Base-by-base conservation (phyloP, 2,113 vertebrate species). In the Phoenicopterus ruber region DNA sequence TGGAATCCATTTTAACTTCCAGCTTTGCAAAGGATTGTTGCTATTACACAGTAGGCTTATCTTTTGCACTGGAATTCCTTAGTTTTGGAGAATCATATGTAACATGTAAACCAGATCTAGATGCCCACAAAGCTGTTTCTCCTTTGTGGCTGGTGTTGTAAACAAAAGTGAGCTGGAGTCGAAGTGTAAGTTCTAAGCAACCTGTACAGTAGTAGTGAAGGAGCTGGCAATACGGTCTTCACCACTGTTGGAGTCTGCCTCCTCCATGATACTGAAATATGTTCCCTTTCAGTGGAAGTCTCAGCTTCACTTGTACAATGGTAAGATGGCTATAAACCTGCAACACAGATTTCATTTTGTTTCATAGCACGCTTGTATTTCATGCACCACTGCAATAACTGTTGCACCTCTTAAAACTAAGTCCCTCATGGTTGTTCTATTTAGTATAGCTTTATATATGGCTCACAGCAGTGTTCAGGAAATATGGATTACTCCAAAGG, bases 381-480 rank as follows among this genome's bases (percentile, higher is more conserved):
- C 82, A 94, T 88, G 96, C 93, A 95, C 91, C 96, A 97, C 95
- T 93, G 97, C 92, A 97, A 95, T 82, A 94, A 96, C 94, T 96
- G 96, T 96, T 95, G 97, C 95, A 95, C 96, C 93, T 98, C 97
- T 96, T 97, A 94, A 92, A 96, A 96, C 92, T 93, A 97, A 95
- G 95, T 96, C 96, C 86, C 95, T 98, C 94, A 76, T 90, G 95
- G 86, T 96, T 94, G 66, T 94, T 97, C 74, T 72, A 14, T 96
- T 97, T 96, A 95, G 92, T 96, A 94, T 82, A 96, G 94, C 96
- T 98, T 97, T 97, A 96, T 96, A 94, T 92, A 98, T 97, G 98
- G 97, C 98, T 98, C 98, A 98, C 97, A 98, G 98, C 98, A 98
- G 98, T 98, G 97, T 97, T 98, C 95, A 98, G 95, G 96, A 98